Evolutionary conservation across 2,888 invertebrate species (phyloP), one percentile per base, ranked within the genome.

Genomic region (Agrotis exclamationis): DNA sequence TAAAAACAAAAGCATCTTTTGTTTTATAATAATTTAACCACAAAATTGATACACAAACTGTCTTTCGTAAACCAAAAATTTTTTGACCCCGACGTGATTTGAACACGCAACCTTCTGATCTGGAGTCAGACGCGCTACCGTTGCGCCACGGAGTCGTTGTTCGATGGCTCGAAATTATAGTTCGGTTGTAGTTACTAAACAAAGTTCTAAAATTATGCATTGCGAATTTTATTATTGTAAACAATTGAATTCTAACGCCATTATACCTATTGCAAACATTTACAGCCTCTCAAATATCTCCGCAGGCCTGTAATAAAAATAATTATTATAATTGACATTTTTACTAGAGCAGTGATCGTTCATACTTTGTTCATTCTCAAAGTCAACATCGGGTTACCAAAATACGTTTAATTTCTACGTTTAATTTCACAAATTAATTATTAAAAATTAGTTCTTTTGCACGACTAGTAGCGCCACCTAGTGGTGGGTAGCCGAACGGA

Each of bases 101-200:
- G 98, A 98, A 98, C 98, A 98, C 98, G 98, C 98, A 98, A 98
- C 98, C 98, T 98, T 98, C 98, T 98, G 98, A 98, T 98, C 98
- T 98, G 98, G 98, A 98, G 98, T 98, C 98, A 98, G 98, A 98
- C 98, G 98, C 98, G 98, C 98, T 98, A 98, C 98, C 98, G 98
- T 98, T 98, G 98, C 98, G 98, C 98, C 98, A 98, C 98, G 98
- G 98, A 98, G 98, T 98, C 98, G 80, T 0, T 45, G 0, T 0
- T 0, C n/a, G 0, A 0, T 0, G 0, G 0, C 0, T 0, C 0
- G 20, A 74, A 76, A 63, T 79, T 24, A 24, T 20, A 51, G 54
- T n/a, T 24, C 11, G 9, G 2, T 24, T 50, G 0, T 20, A 53
- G 28, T 22, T 13, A 6, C 20, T 3, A 3, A 4, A 33, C 16